Conservation (phyloP, 2,113 vertebrate species). For the Hippocampus abdominalis region DNA sequence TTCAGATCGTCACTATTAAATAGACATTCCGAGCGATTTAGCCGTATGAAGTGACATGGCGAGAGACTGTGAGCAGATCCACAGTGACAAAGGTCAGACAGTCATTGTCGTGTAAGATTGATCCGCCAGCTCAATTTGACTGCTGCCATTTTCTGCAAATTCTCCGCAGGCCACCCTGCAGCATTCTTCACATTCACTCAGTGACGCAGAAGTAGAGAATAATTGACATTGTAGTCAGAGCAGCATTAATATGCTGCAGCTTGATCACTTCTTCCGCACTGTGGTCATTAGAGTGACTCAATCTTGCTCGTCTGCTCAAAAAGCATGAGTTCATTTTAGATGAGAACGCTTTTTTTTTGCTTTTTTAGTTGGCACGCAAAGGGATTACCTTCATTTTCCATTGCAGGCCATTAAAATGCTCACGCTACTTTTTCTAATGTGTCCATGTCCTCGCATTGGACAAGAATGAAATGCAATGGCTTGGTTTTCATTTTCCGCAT, state of each 20-base stretch:
- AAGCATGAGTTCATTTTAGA: slow-evolving; percentile 65
- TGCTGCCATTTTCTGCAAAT: slow-evolving; percentile 35
- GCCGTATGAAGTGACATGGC: slow-evolving; percentile 7
- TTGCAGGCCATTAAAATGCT: slow-evolving; percentile 35
- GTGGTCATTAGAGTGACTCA: slow-evolving; percentile 56
- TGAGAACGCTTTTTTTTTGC: slow-evolving; percentile 49
- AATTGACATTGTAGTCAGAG: slow-evolving; percentile 58
- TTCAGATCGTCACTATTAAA: slow-evolving; percentile 24
- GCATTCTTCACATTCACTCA: slow-evolving; percentile 26
- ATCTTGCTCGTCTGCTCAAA: slow-evolving; percentile 50
- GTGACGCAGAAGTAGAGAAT: slow-evolving; percentile 32
- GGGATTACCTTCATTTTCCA: too few relatives aligned
- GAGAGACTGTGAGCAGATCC: slow-evolving; percentile 21
- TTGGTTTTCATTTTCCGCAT: too few relatives aligned
- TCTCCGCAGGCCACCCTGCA: slow-evolving; percentile 12
- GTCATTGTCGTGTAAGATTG: slow-evolving; percentile 30
- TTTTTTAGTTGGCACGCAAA: too few relatives aligned
- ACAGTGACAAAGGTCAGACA: slow-evolving; percentile 42
- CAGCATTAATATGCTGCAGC: slow-evolving; percentile 64
- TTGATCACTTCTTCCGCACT: slow-evolving; percentile 45
- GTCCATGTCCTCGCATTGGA: slow-evolving; percentile 21
- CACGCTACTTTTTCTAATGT: slow-evolving; percentile 10
- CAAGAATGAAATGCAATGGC: neutral
- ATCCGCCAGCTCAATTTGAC: slow-evolving; percentile 44
- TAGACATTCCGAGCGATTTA: slow-evolving; percentile 27